These are phyloP conservation scores for Entosphenus tridentatus DNA, from an alignment of 2,113 vertebrate genomes.

Conservation along the genomic window DNA sequence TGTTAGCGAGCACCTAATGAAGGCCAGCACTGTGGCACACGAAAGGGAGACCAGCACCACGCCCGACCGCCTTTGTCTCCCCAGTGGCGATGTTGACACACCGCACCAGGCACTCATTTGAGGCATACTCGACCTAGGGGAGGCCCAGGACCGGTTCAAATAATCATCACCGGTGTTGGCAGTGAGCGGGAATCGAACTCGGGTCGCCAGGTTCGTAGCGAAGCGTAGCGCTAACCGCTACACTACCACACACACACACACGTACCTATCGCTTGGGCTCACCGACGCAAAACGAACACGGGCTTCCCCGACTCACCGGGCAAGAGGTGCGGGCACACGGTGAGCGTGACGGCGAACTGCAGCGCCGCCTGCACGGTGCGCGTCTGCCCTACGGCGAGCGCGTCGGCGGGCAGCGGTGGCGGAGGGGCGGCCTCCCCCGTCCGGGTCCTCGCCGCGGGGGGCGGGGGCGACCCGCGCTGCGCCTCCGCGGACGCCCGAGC, in stretches of 20 bases:
- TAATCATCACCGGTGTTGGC: too few species aligned
- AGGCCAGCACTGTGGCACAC: too few species aligned
- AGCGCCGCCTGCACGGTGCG: constrained; percentile 28
- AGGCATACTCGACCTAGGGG: too few species aligned
- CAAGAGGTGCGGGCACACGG: constrained; percentile 43
- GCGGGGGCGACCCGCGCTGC: constrained; percentile 16
- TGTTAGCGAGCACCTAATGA: constrained; percentile 2
- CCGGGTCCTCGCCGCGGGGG: constrained; percentile 11
- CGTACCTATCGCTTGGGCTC: background rate
- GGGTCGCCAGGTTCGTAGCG: too few species aligned
- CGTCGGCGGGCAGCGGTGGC: constrained; percentile 43
- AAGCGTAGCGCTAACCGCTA: too few species aligned
- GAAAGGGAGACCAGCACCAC: too few species aligned
- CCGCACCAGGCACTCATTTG: background rate
- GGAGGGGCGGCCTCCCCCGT: constrained; percentile 24
- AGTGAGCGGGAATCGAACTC: too few species aligned
- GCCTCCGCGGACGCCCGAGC: constrained; percentile 19
- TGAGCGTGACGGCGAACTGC: constrained; percentile 48
- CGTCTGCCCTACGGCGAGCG: constrained; percentile 46
- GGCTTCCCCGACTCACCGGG: constrained; percentile 10
- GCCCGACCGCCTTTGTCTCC: background rate
- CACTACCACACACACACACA: background rate
- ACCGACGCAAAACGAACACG: background rate
- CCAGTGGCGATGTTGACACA: background rate
- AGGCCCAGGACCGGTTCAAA: too few species aligned